Evolutionary conservation across 2,113 vertebrate species (phyloP).

Genomic region (Cyanistes caeruleus): DNA sequence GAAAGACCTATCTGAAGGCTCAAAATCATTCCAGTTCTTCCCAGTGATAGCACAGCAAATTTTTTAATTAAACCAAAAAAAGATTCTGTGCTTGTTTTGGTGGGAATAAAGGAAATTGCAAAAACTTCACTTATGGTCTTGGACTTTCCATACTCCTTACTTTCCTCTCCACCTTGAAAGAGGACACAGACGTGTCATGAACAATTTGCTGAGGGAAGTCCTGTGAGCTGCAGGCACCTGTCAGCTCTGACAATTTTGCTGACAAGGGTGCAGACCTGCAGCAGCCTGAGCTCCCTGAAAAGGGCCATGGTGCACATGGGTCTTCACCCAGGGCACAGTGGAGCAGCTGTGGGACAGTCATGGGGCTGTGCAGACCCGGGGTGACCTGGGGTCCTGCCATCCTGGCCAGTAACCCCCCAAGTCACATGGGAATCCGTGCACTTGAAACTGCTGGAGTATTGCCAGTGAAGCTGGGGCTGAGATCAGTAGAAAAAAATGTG

Average conservation of each 20-base stretch:
- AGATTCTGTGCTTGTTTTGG: neutral
- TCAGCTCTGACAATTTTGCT: neutral
- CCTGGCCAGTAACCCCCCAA: accelerated
- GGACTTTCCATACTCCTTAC: neutral
- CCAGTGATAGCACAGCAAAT: neutral
- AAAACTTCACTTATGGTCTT: neutral
- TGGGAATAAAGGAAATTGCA: neutral
- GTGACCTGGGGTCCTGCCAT: neutral
- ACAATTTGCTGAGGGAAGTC: neutral
- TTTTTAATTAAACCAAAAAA: neutral
- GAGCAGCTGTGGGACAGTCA: neutral
- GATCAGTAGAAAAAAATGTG: neutral
- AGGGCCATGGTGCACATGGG: accelerated
- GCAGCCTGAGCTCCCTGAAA: neutral
- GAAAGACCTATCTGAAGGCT: neutral
- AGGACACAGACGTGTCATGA: neutral
- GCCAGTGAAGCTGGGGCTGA: neutral
- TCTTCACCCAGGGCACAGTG: neutral
- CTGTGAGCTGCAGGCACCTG: neutral
- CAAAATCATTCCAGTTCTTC: neutral
- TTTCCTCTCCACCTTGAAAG: neutral
- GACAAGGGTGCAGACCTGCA: neutral
- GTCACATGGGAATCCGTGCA: accelerated
- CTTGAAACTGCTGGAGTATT: neutral
- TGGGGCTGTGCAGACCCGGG: accelerated